These are phyloP conservation scores for Muntiacus muntjak DNA, from an alignment of 2,113 vertebrate species.

Conservation along the genomic window DNA sequence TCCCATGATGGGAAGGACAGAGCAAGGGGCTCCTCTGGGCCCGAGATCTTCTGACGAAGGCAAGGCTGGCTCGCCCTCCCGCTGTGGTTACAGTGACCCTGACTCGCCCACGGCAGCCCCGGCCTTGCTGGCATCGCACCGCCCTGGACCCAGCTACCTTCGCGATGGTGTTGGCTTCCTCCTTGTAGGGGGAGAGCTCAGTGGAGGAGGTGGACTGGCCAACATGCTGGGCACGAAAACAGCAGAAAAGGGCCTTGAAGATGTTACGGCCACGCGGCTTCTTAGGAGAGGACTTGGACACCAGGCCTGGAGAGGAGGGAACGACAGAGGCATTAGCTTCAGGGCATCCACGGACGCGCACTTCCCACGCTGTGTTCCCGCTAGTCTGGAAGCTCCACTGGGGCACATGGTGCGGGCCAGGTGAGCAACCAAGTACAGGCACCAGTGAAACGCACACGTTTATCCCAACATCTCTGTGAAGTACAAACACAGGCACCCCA, in stretches of 20 bases:
- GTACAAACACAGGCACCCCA: not conserved
- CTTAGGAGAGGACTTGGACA: constrained; percentile 87
- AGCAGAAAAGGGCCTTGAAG: constrained; percentile 90
- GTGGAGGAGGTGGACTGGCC: constrained; percentile 80
- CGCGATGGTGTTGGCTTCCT: constrained; percentile 85
- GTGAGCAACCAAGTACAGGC: not conserved
- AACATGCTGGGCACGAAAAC: constrained; percentile 87
- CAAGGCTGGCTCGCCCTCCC: not conserved
- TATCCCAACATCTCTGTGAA: not conserved
- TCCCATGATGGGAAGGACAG: not conserved
- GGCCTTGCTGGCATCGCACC: not conserved
- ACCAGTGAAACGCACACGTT: not conserved
- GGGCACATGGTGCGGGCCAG: accelerated
- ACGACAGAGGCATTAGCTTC: not conserved
- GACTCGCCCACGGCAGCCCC: not conserved
- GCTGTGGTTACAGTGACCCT: not conserved
- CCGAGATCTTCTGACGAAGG: not conserved
- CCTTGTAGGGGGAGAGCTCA: constrained; percentile 83
- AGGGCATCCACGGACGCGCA: too few relatives aligned
- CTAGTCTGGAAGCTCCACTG: not conserved
- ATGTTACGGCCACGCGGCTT: constrained; percentile 89
- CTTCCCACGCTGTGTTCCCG: accelerated
- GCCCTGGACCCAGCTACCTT: constrained; percentile 79
- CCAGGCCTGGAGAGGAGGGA: constrained; percentile 78
- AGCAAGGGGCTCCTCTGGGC: not conserved